phyloP scores from a whole-genome alignment of 2,888 invertebrate genomes.

The Girardia tigrina region DNA sequence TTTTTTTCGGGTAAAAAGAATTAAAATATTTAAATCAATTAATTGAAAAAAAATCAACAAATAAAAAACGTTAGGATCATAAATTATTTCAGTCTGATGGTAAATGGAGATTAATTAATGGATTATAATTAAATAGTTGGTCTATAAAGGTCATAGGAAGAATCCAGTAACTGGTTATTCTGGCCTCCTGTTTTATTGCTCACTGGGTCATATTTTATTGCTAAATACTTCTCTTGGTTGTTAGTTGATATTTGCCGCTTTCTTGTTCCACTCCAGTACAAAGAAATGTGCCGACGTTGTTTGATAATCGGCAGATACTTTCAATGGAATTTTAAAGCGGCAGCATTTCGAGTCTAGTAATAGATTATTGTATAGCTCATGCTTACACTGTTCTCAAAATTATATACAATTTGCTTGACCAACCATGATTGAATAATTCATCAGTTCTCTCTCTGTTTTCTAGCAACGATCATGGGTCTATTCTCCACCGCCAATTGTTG shows the following conservation, averaged over 20 bases:
- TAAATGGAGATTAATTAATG: constrained; percentile 18
- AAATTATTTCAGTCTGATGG: not conserved
- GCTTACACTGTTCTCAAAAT: not conserved
- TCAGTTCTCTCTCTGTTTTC: not conserved
- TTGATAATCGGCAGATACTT: constrained; percentile 23
- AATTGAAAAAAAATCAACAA: not conserved
- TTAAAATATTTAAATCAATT: not conserved
- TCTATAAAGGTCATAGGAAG: not conserved
- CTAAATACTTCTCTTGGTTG: constrained; percentile 10
- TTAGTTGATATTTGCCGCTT: constrained; percentile 18
- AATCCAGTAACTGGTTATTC: constrained; percentile 17
- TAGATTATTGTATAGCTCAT: not conserved
- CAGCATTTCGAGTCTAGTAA: constrained; percentile 20
- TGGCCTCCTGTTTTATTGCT: constrained; percentile 23
- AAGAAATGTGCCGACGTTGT: constrained; percentile 14
- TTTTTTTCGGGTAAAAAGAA: no score
- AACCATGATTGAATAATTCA: constrained; percentile 23
- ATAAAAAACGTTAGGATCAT: not conserved
- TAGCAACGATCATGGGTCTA: constrained; percentile 2
- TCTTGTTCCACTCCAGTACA: constrained; percentile 23
- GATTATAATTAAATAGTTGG: constrained; percentile 17
- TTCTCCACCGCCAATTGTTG: not conserved
- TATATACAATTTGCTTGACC: constrained; percentile 23
- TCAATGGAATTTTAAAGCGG: constrained; percentile 23
- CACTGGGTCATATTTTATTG: constrained; percentile 18